phyloP scores from a whole-genome alignment of 2,888 invertebrate genomes.

The Pteria penguin region DNA sequence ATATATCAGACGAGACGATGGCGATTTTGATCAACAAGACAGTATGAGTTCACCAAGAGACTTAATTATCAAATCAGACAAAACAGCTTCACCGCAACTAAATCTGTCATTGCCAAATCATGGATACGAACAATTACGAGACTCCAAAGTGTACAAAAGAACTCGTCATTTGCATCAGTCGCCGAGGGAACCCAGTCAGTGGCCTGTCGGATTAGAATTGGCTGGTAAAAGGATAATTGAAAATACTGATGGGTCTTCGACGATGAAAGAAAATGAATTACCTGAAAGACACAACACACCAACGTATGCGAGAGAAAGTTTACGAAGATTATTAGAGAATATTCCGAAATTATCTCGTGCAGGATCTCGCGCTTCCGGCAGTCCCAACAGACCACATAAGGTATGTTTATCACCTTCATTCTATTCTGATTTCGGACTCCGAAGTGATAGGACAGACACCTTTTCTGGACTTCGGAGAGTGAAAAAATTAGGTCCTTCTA shows the following conservation, averaged over 20 bases:
- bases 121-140: slow-evolving; percentile 46
- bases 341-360: slow-evolving; percentile 35
- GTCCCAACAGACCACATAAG: slow-evolving; percentile 6
- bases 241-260: slow-evolving; percentile 5
- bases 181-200: slow-evolving; percentile 39
- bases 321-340: not conserved
- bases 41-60: not conserved
- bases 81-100: not conserved
- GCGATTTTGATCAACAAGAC: not conserved
- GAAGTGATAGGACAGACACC: slow-evolving; percentile 49
- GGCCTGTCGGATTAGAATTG: slow-evolving; percentile 51
- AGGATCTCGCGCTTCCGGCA: not conserved
- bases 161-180: slow-evolving; percentile 44
- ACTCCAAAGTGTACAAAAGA: slow-evolving; percentile 53
- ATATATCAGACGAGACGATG: slow-evolving; percentile 5
- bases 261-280: slow-evolving; percentile 2
- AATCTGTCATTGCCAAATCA: not conserved
- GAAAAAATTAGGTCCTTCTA: slow-evolving; percentile 26
- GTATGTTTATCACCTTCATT: slow-evolving; percentile 42
- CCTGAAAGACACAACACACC: not conserved
- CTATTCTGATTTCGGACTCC: slow-evolving; percentile 56
- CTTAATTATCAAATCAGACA: not conserved
- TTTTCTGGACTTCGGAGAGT: slow-evolving; percentile 54
- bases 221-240: slow-evolving; percentile 53
- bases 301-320: not conserved